Evolutionary conservation across 2,888 invertebrate genomes (phyloP).

Genomic region (Hypomecis punctinalis): DNA sequence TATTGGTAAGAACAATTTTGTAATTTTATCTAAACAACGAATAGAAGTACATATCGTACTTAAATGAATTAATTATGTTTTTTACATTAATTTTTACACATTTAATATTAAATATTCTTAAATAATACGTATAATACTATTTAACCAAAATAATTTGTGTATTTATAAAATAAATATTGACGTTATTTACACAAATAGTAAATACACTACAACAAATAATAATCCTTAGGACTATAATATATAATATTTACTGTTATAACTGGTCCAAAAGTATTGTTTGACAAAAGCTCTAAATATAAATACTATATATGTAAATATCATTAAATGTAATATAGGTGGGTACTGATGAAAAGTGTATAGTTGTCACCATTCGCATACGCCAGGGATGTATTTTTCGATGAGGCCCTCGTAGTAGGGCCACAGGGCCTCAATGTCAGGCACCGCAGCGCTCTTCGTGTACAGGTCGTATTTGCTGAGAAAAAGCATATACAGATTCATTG

Average conservation of each 20-base stretch:
- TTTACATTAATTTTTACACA: neutral
- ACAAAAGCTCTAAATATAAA: too few relatives aligned
- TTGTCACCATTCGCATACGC: conserved; percentile 88
- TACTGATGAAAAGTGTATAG: neutral
- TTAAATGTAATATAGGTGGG: neutral
- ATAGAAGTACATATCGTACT: neutral
- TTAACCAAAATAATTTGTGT: neutral
- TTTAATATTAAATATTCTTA: neutral
- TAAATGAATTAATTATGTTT: neutral
- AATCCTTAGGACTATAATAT: too few relatives aligned
- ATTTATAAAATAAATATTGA: too few relatives aligned
- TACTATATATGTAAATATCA: too few relatives aligned
- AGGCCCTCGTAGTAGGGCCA: conserved; percentile 96
- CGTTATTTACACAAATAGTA: too few relatives aligned
- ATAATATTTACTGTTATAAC: too few relatives aligned
- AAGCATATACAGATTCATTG: conserved; percentile 27
- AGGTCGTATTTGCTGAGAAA: conserved; percentile 93
- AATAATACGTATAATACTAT: neutral
- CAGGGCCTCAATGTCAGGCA: conserved; percentile 93
- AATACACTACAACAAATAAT: too few relatives aligned
- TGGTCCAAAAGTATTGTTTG: too few relatives aligned
- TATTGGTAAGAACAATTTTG: too few relatives aligned
- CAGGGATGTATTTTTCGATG: conserved; percentile 97
- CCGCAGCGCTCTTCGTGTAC: conserved; percentile 79
- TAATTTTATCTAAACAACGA: too few relatives aligned